phyloP scores from a whole-genome alignment of 2,888 invertebrate species.

The Leptopilina drosophilae region DNA sequence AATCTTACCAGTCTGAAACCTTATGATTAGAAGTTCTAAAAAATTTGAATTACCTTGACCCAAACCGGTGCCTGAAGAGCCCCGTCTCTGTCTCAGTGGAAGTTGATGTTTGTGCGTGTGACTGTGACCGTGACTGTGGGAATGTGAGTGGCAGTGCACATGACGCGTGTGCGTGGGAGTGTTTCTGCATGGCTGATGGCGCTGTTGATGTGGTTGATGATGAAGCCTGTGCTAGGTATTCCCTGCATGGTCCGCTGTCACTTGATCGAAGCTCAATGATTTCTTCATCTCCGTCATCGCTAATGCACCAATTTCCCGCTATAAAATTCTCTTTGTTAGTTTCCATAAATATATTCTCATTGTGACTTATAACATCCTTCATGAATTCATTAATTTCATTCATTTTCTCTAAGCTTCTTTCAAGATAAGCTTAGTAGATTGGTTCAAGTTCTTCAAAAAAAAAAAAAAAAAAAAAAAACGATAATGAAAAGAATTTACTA shows the following conservation, averaged over 20 bases:
- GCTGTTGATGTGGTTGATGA: constrained; percentile 68
- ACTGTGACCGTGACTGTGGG: constrained; percentile 75
- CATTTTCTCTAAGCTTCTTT: constrained; percentile 3
- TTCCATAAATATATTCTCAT: background rate
- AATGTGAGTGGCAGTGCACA: constrained; percentile 75
- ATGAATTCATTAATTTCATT: background rate
- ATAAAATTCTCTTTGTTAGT: constrained; percentile 58
- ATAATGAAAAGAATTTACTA: background rate
- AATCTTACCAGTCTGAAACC: too few relatives aligned
- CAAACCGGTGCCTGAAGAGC: constrained; percentile 74
- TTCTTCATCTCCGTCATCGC: constrained; percentile 84
- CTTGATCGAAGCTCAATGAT: constrained; percentile 80
- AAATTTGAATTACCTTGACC: constrained; percentile 69
- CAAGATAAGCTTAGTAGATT: background rate
- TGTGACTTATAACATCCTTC: background rate
- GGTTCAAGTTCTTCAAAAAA: background rate
- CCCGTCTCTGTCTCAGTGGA: constrained; percentile 74
- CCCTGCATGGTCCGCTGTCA: constrained; percentile 77
- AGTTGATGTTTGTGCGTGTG: constrained; percentile 64
- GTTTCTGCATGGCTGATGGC: constrained; percentile 68
- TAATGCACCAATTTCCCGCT: constrained; percentile 81
- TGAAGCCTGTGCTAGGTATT: constrained; percentile 76
- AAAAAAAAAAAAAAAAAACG: background rate
- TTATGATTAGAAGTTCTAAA: too few relatives aligned
- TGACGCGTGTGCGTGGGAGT: constrained; percentile 74